Evolutionary conservation across 53 echinoderm and acorn worm species (phyloP), one percentile per base, ranked within the genome.

Genomic region (Temnopleurus reevesii): DNA sequence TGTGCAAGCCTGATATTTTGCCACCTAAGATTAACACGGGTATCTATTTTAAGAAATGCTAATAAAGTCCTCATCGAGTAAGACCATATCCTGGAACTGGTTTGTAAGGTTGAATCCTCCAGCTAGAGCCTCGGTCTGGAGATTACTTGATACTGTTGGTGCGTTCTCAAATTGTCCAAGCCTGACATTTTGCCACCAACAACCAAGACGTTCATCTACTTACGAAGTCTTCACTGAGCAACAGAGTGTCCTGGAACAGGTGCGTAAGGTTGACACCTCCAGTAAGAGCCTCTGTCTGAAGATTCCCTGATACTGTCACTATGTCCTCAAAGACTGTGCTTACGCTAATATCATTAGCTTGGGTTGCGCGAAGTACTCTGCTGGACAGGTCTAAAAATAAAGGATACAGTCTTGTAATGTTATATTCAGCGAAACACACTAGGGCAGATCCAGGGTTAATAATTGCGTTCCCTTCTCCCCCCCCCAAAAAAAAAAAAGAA

Each of bases 191-290:
- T n/a, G n/a, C n/a, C n/a, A n/a, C n/a, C n/a, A n/a, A n/a, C n/a
- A n/a, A n/a, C n/a, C n/a, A n/a, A n/a, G n/a, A n/a, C n/a, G n/a
- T n/a, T n/a, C n/a, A n/a, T n/a, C n/a, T 23, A 85, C 88, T 87
- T 53, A 87, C 88, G 47, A 46, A 46, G 19, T 87, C 71, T 15
- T 87, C 88, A 21, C 2, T 19, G n/a, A 87, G 49, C 27, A 87
- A 31, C 30, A 93, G 90, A 1, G 89, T 89, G 84, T 91, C 91
- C 4, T 59, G 45, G 34, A 89, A 58, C 19, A 93, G 34, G 46
- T 83, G 47, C 5, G 33, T 18, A 3, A 93, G 45, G 79, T 93
- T 19, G 27, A 93, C 86, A 24, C 86, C 93, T 56, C 77, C 66
- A 18, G 85, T 85, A 2, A 64, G 8, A 2, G 76, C 91, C 13